Evolutionary conservation across 1,140 invertebrate species (phyloP).

Genomic region (Lycorma delicatula): DNA sequence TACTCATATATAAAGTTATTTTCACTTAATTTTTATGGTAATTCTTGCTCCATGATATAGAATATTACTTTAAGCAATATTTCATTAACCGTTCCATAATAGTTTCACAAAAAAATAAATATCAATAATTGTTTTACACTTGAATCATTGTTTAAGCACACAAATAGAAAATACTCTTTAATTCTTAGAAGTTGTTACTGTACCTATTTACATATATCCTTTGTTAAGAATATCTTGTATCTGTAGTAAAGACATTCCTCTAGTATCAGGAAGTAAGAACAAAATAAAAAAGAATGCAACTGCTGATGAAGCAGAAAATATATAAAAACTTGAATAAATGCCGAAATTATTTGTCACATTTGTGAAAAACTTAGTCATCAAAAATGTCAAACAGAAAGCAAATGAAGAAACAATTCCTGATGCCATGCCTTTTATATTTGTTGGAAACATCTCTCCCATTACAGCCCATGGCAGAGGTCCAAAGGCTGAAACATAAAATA

Average conservation of each 20-base stretch:
- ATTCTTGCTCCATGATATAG: too few species aligned
- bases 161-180: too few species aligned
- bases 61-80: too few species aligned
- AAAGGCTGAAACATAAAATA: constrained; percentile 44
- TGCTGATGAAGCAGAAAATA: constrained; percentile 63
- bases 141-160: too few species aligned
- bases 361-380: constrained; percentile 67
- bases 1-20: too few species aligned
- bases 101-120: too few species aligned
- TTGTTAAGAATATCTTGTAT: constrained; percentile 56
- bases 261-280: constrained; percentile 70
- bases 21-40: too few species aligned
- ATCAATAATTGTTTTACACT: too few species aligned
- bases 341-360: constrained; percentile 49
- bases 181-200: too few species aligned
- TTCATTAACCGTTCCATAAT: too few species aligned
- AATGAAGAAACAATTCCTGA: constrained; percentile 62
- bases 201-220: too few species aligned
- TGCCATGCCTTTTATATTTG: constrained; percentile 63
- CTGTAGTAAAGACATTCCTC: constrained; percentile 64
- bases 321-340: constrained; percentile 62
- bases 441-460: constrained; percentile 72
- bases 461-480: constrained; percentile 79
- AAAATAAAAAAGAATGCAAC: constrained; percentile 52
- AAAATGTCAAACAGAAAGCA: constrained; percentile 70